Base-by-base conservation (phyloP, 2,797 vertebrate species). In the Phataginus tricuspis region DNA sequence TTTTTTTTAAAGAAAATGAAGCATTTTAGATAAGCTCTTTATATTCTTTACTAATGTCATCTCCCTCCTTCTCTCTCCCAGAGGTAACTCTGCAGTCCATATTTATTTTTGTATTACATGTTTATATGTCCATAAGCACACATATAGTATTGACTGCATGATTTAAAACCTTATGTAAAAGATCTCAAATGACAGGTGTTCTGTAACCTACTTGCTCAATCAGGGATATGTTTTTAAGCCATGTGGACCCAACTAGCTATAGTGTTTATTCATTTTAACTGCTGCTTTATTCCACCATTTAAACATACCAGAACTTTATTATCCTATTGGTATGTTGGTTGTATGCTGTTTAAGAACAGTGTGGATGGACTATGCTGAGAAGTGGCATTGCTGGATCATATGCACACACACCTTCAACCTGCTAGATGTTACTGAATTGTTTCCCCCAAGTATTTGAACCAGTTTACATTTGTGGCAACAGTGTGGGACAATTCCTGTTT, bases 131-230 rank as follows among this genome's bases (percentile, higher is more conserved):
- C 19, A 14, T 80, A 80, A 91, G 19, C 66, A 25, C 71, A 61
- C 10, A 14, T 55, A 74, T 16, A 89, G 5, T 68, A 42, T 63
- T 68, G 80, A 57, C 49, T 45, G 16, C 31, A 5, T 71, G 34
- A 34, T 78, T 97, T 79, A 84, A 92, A 95, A 80, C 37, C 29
- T 39, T 51, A 42, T 57, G 64, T 84, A 69, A 57, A 71, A 49
- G 27, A 66, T 64, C 53, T 69, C 31, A 4, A 25, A 31, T 37
- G 42, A 10, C 29, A 4, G 9, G 13, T 75, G 21, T 86, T 77
- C 29, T 75, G 69, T 8, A 25, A 7, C 14, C 27, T 72, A 4
- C 37, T 79, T 27, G 25, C 21, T 88, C 37, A 64, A 55, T 93
- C 5, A 66, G 34, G 27, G 39, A 31, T 51, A 12, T 59, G 29